A percentile compares a stretch with the other conserved stretches of the same genome.
These are phyloP conservation scores for Charadrius vociferus DNA, from an alignment of 2,113 vertebrate genomes.

Conservation along the genomic window DNA sequence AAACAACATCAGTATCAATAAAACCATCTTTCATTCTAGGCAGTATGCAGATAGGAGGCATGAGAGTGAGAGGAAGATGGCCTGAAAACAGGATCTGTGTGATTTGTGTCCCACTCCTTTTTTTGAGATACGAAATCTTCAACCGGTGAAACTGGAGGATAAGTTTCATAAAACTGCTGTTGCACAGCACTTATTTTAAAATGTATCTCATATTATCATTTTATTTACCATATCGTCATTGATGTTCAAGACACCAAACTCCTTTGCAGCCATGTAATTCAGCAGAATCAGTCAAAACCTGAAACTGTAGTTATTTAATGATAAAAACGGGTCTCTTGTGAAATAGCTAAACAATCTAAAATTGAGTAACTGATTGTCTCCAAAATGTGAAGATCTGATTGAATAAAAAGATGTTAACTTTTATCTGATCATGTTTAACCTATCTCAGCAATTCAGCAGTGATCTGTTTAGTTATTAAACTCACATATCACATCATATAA, in stretches of 20 bases:
- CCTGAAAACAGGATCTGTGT: not conserved
- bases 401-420: not conserved
- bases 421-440: not conserved
- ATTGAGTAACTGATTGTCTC: not conserved
- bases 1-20: not conserved
- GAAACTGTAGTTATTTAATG: not conserved
- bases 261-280: not conserved
- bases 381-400: not conserved
- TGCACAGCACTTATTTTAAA: not conserved
- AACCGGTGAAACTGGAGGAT: not conserved
- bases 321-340: not conserved
- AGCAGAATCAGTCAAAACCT: not conserved
- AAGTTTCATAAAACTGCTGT: not conserved
- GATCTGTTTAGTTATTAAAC: not conserved
- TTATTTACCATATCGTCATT: not conserved
- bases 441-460: not conserved
- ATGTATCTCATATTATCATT: not conserved
- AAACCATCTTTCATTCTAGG: not conserved
- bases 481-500: not conserved
- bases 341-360: not conserved
- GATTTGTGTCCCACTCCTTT: not conserved
- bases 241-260: not conserved
- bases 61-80: not conserved
- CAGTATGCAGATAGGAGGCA: not conserved
- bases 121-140: not conserved